A percentile compares a stretch with the other conserved stretches of the same genome.
Conservation (phyloP, 2,888 invertebrate genomes). For the Exocentrus adspersus region DNA sequence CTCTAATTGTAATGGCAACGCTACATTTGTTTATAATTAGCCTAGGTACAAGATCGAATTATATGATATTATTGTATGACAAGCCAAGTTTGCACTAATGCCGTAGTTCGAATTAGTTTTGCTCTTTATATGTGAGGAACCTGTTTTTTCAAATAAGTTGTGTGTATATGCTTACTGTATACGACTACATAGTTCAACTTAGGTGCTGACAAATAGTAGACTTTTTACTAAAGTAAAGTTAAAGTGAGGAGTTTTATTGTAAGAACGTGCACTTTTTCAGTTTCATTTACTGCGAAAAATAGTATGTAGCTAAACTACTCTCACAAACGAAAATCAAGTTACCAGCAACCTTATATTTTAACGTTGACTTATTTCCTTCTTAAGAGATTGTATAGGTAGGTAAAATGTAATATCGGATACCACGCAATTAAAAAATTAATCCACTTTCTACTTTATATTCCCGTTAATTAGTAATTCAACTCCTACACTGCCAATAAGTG, state of each 20-base stretch:
- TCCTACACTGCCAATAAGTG: slow-evolving; percentile 54
- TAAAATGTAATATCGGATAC: slow-evolving; percentile 38
- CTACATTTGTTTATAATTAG: slow-evolving; percentile 57
- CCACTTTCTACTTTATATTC: slow-evolving; percentile 59
- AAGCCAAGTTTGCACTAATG: neutral
- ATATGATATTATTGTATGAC: slow-evolving; percentile 46
- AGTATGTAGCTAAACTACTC: slow-evolving; percentile 1
- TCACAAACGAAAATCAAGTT: neutral
- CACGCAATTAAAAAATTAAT: slow-evolving; percentile 41
- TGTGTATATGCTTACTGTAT: too few species aligned
- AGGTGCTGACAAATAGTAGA: too few species aligned
- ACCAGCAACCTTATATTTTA: slow-evolving; percentile 9
- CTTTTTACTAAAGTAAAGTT: too few species aligned
- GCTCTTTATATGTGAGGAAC: too few species aligned
- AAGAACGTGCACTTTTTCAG: neutral
- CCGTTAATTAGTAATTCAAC: slow-evolving; percentile 57
- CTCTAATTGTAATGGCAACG: slow-evolving; percentile 54
- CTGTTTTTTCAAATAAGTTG: too few species aligned
- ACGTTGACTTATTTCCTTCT: slow-evolving; percentile 11
- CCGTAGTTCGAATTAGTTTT: neutral
- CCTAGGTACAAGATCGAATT: slow-evolving; percentile 47
- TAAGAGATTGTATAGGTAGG: slow-evolving; percentile 21
- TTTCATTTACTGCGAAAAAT: neutral
- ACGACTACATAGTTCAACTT: too few species aligned
- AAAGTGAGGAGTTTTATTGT: too few species aligned